Evolutionary conservation across 2,888 invertebrate species (phyloP), one percentile per base, ranked within the genome.

Genomic region (Torymus auratus): DNA sequence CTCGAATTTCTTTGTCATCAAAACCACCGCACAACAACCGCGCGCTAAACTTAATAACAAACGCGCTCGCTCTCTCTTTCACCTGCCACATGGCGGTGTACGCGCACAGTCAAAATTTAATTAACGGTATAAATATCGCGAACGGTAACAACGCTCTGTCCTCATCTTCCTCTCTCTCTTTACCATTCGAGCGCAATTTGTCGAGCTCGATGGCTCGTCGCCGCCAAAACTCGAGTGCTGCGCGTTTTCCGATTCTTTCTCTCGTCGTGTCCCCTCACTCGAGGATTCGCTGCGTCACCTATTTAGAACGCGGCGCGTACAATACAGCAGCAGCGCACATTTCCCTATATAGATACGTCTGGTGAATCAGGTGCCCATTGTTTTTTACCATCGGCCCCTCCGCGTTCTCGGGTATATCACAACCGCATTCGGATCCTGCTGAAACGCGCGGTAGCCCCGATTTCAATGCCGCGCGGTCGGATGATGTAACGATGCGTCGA

Each of bases 231-330:
- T 20, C 20, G 20, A 20, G 20, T 2, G 20, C 2, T 20, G 20
- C 20, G 20, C 58, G 13, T n/a, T 58, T n/a, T 58, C 58, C n/a
- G 13, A n/a, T n/a, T 58, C 58, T n/a, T n/a, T 58, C 58, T 58
- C n/a, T n/a, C 58, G 13, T n/a, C n/a, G 5, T 58, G 4, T n/a
- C n/a, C 58, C 20, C 11, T 20, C 20, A 20, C 20, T 52, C 17
- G 41, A 62, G 62, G 23, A 72, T 73, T 73, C 52, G 72, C 72
- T 64, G 72, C 64, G 64, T 73, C 72, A 73, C 55, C 72, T 73
- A 73, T 73, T 73, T 73, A 73, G 64, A 28, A 64, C 64, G 28
- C 41, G 14, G 10, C n/a, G 23, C 20, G 20, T 20, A 20, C 20
- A 20, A 20, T 20, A 2, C 20, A 20, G 20, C 20, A 20, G 20